These are phyloP conservation scores for Pseudopipra pipra DNA, from an alignment of 2,113 vertebrate species.

Conservation along the genomic window DNA sequence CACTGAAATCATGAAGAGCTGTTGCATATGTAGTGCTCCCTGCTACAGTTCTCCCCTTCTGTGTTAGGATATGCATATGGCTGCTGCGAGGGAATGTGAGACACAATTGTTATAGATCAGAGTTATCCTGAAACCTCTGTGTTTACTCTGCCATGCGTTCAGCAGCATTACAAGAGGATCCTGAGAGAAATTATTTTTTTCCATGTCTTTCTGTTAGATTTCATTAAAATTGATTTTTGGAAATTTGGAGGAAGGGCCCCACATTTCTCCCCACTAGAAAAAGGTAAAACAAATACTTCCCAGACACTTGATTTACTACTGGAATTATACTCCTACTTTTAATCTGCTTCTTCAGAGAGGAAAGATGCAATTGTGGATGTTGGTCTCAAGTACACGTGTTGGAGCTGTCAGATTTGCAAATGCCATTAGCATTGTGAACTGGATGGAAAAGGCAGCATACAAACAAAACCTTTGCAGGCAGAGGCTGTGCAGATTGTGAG, in stretches of 20 bases:
- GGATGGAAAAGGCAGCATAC: background rate
- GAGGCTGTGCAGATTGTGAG: too few relatives aligned
- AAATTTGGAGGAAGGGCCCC: background rate
- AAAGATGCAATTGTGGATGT: background rate
- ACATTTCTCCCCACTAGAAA: background rate
- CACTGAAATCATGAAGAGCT: background rate
- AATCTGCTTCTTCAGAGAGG: background rate
- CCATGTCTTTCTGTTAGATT: background rate
- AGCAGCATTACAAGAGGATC: background rate
- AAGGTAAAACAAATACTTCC: background rate
- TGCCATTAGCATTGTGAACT: background rate
- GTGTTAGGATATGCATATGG: background rate
- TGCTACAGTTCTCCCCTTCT: background rate
- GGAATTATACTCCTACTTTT: background rate
- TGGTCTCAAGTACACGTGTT: background rate
- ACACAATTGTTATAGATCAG: background rate
- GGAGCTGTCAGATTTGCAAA: background rate
- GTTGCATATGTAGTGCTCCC: background rate
- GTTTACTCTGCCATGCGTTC: rapidly evolving
- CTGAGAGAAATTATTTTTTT: background rate
- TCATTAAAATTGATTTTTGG: background rate
- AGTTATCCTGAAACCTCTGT: background rate
- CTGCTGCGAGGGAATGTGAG: background rate
- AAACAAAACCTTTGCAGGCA: background rate
- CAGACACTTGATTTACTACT: background rate